A percentile compares a stretch with the other conserved stretches of the same genome.
Conservation (phyloP, 2,113 vertebrate species). For the Glaucomys volans region DNA sequence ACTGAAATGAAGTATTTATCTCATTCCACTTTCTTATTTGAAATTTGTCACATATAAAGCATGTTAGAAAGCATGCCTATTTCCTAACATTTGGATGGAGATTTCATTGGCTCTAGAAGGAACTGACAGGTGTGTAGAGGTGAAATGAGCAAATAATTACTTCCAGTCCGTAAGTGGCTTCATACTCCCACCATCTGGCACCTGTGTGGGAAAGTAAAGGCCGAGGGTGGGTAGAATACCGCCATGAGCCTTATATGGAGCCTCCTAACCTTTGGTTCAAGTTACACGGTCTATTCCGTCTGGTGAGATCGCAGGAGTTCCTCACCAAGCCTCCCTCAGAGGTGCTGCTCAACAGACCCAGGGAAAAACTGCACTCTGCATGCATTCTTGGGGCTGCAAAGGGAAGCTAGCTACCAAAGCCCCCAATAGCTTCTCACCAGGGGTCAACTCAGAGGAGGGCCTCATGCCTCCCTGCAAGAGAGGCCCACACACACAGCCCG, state of each 20-base stretch:
- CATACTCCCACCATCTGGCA: background rate
- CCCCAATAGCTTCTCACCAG: no score
- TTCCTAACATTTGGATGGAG: background rate
- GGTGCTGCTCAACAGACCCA: background rate
- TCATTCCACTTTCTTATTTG: background rate
- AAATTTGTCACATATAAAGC: background rate
- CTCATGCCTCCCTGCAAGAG: background rate
- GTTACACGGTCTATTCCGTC: background rate
- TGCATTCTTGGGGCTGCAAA: background rate
- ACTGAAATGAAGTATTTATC: background rate
- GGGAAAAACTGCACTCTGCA: no score
- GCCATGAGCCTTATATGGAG: background rate
- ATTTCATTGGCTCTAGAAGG: background rate
- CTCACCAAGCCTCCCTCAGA: background rate
- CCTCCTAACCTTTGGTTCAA: background rate
- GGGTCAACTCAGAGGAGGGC: background rate
- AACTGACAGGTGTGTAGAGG: background rate
- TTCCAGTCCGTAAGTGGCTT: background rate
- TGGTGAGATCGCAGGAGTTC: background rate
- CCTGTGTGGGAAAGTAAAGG: background rate
- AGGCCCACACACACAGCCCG: background rate
- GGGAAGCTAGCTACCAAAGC: background rate
- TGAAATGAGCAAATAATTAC: background rate
- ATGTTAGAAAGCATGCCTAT: background rate
- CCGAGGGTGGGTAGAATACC: background rate